Conservation (phyloP, 1,140 invertebrate species). For the Venturia canescens region DNA sequence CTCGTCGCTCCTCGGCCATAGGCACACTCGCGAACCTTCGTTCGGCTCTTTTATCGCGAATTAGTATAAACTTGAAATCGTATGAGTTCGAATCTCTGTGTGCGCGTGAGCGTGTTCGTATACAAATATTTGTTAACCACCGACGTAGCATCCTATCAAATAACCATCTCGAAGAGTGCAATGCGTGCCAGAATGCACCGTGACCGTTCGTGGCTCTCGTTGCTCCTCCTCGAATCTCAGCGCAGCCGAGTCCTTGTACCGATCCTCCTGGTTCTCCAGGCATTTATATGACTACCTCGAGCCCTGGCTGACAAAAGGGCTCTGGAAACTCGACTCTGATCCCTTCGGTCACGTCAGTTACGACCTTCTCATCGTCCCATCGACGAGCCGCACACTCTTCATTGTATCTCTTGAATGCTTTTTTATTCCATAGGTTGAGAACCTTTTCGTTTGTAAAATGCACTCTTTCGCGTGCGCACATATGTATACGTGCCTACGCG, state of each 20-base stretch:
- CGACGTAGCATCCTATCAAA: slow-evolving; percentile 71
- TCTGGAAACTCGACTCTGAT: not conserved
- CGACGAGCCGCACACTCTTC: too few species aligned
- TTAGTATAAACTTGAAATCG: not conserved
- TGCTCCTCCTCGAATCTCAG: slow-evolving; percentile 41
- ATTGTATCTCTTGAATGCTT: not conserved
- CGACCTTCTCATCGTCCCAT: not conserved
- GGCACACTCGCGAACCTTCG: not conserved
- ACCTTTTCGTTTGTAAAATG: slow-evolving; percentile 3
- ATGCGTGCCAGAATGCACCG: slow-evolving; percentile 75
- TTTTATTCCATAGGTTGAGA: slow-evolving; percentile 22
- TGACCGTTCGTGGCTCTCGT: slow-evolving; percentile 39
- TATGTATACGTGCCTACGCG: slow-evolving; percentile 15
- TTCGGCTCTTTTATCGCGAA: not conserved
- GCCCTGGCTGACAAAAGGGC: not conserved
- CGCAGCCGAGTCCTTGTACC: slow-evolving; percentile 22
- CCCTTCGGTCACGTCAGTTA: not conserved
- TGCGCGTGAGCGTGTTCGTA: slow-evolving; percentile 61
- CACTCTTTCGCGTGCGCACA: slow-evolving; percentile 6
- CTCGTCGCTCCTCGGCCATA: slow-evolving; percentile 54
- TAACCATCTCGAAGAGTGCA: slow-evolving; percentile 75
- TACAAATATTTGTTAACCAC: slow-evolving; percentile 62
- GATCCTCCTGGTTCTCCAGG: not conserved
- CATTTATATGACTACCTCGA: not conserved
- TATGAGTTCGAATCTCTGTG: too few species aligned